Percentiles rank a stretch among this genome's conserved stretches.
phyloP scores from a whole-genome alignment of 2,797 vertebrate genomes.

The Neomorphus geoffroyi region DNA sequence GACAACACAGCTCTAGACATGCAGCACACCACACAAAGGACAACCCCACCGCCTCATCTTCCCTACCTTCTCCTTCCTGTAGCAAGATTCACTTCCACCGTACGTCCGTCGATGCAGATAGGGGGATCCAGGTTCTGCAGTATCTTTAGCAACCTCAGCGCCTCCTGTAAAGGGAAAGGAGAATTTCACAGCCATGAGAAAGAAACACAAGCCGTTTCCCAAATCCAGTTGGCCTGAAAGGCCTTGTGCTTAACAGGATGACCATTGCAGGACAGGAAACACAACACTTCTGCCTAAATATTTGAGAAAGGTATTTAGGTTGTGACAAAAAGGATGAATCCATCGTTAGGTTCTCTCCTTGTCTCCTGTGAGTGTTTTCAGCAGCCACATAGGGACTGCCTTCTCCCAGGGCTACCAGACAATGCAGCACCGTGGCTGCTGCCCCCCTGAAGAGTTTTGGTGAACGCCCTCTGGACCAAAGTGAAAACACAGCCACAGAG shows the following conservation, averaged over 20 bases:
- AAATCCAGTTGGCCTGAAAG: background rate
- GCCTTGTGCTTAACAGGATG: background rate
- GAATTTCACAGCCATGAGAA: background rate
- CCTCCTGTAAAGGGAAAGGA: slow-evolving; percentile 84
- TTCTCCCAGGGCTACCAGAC: background rate
- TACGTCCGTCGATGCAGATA: slow-evolving; percentile 89
- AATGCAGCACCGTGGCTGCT: background rate
- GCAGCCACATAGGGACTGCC: background rate
- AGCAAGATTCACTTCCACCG: slow-evolving; percentile 92
- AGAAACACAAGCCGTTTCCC: background rate
- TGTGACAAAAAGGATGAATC: background rate
- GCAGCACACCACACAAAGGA: background rate
- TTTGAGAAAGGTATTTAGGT: background rate
- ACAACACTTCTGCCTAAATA: background rate
- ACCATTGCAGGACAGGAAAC: background rate
- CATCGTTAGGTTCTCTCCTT: background rate
- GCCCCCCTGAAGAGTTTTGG: background rate
- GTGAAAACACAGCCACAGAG: background rate
- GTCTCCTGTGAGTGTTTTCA: background rate
- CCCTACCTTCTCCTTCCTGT: slow-evolving; percentile 79
- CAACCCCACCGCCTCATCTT: background rate
- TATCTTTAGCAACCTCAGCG: slow-evolving; percentile 90
- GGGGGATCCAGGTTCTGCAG: slow-evolving; percentile 87
- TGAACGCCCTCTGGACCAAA: background rate
- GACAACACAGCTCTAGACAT: background rate